Conservation (phyloP, 1,140 invertebrate species). For the Tetramorium simillimum region DNA sequence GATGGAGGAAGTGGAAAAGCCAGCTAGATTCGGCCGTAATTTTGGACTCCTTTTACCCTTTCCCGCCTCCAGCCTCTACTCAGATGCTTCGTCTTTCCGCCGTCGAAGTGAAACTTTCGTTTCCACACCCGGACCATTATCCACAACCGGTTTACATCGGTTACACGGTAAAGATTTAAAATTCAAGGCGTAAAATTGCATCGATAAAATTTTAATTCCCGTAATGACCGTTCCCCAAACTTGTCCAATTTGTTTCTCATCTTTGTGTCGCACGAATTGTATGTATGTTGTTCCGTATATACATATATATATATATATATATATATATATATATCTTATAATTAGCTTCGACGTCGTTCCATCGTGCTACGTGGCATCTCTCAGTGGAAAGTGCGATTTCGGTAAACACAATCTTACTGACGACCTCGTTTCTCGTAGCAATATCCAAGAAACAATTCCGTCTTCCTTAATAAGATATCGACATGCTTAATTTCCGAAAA, state of each 20-base stretch:
- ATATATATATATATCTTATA: no score
- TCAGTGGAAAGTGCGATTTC: neutral
- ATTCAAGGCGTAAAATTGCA: constrained; percentile 20
- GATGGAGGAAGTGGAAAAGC: neutral
- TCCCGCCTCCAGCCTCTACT: constrained; percentile 2
- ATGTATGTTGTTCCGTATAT: no score
- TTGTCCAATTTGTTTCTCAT: neutral
- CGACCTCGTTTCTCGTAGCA: neutral
- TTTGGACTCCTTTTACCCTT: constrained; percentile 54
- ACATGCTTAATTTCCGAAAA: neutral
- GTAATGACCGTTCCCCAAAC: neutral
- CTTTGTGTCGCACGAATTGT: neutral
- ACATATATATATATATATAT: no score
- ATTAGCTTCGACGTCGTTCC: neutral
- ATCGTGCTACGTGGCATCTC: neutral
- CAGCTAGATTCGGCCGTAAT: constrained; percentile 59
- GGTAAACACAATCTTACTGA: neutral
- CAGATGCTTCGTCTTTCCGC: constrained; percentile 32
- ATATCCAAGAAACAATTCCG: neutral
- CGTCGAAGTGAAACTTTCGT: constrained; percentile 56
- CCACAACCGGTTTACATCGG: constrained; percentile 46
- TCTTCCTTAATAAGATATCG: neutral
- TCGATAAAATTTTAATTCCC: constrained; percentile 3
- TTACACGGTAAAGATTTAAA: constrained; percentile 38
- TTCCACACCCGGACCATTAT: constrained; percentile 25